Evolutionary conservation across 2,797 vertebrate genomes (phyloP).

Genomic region (Zalophus californianus): DNA sequence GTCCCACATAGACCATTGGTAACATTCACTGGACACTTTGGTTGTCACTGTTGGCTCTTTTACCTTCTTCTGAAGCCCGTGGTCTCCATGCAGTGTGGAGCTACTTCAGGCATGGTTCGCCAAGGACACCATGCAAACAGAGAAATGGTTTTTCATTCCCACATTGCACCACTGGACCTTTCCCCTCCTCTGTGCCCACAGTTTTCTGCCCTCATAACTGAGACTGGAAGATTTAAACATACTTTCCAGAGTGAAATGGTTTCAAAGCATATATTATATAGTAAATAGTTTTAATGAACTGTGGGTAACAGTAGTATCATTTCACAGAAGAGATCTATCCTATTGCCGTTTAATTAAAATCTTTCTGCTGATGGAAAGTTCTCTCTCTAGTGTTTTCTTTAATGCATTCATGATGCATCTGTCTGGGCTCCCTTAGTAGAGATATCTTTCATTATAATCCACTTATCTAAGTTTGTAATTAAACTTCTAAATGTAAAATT

Average conservation of each 20-base stretch:
- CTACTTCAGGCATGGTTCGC: neutral
- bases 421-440: slow-evolving; percentile 87
- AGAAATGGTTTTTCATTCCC: neutral
- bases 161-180: neutral
- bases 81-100: neutral
- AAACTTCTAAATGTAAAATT: slow-evolving; percentile 89
- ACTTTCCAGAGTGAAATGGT: slow-evolving; percentile 68
- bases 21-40: neutral
- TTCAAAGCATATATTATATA: slow-evolving; percentile 66
- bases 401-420: slow-evolving; percentile 89
- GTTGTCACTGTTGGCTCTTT: neutral
- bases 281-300: slow-evolving; percentile 80
- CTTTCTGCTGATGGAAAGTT: slow-evolving; percentile 86
- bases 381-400: slow-evolving; percentile 89
- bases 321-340: slow-evolving; percentile 85
- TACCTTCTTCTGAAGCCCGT: neutral
- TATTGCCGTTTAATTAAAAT: slow-evolving; percentile 89
- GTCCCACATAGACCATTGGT: neutral
- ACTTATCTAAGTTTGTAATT: slow-evolving; percentile 90
- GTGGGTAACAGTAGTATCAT: slow-evolving; percentile 77
- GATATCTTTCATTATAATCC: slow-evolving; percentile 90
- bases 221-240: slow-evolving; percentile 48
- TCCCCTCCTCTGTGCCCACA: neutral
- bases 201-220: neutral
- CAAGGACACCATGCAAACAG: neutral